Conservation (phyloP, 2,113 vertebrate genomes). For the Stigmatopora nigra region DNA sequence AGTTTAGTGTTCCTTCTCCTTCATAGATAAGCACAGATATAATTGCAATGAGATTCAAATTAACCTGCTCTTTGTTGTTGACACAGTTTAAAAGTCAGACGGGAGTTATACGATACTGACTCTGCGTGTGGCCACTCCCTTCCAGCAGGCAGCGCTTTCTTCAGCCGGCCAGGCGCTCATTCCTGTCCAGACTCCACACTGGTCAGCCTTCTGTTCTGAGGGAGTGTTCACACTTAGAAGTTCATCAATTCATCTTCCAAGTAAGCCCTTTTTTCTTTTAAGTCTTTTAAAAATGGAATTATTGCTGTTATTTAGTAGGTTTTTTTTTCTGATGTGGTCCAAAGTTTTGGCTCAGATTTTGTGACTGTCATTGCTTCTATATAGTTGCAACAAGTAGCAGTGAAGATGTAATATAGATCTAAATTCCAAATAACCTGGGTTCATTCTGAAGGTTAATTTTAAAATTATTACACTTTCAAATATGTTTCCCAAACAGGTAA, state of each 20-base stretch:
- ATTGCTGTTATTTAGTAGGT: background rate
- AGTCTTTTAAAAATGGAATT: background rate
- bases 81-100: conserved; percentile 49
- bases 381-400: background rate
- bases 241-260: conserved; percentile 12
- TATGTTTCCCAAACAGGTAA: background rate
- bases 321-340: conserved; percentile 3
- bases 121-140: conserved; percentile 52
- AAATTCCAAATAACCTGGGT: background rate
- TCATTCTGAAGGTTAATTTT: background rate
- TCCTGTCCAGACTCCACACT: conserved; percentile 32
- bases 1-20: conserved; percentile 2
- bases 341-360: background rate
- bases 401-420: too few relatives aligned
- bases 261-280: background rate
- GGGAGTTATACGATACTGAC: conserved; percentile 48
- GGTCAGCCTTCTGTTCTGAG: conserved; percentile 16
- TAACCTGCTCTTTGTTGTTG: conserved; percentile 42
- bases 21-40: conserved; percentile 31
- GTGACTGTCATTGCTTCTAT: background rate
- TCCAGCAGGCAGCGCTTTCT: conserved; percentile 32
- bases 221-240: conserved; percentile 16
- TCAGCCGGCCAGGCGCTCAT: conserved; percentile 43
- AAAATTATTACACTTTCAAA: background rate
- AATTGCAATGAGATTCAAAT: conserved; percentile 17